These are phyloP conservation scores for Carposina sasakii DNA, from an alignment of 1,140 invertebrate genomes.

Conservation along the genomic window DNA sequence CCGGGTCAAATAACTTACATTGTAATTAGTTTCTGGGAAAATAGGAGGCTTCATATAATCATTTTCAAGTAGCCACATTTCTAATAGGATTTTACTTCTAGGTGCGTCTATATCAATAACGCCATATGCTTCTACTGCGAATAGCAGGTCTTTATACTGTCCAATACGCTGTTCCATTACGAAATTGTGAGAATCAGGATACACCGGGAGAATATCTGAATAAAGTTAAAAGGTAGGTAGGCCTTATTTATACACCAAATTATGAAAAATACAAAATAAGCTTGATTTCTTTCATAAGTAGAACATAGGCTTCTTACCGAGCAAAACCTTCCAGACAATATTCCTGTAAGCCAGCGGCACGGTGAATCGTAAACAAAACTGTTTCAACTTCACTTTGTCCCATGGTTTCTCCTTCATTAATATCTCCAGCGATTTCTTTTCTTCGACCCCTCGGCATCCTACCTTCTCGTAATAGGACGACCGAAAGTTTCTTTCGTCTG, in stretches of 20 bases:
- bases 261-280: slow-evolving; percentile 6
- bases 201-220: slow-evolving; percentile 81
- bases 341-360: slow-evolving; percentile 87
- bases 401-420: slow-evolving; percentile 89
- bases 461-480: slow-evolving; percentile 93
- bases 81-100: slow-evolving; percentile 74
- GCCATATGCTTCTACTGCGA: slow-evolving; percentile 79
- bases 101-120: slow-evolving; percentile 41
- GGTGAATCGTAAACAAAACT: slow-evolving; percentile 88
- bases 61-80: slow-evolving; percentile 84
- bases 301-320: slow-evolving; percentile 71
- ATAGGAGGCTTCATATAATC: slow-evolving; percentile 45
- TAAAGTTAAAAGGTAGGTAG: slow-evolving; percentile 9
- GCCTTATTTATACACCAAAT: background rate
- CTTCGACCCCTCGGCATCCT: slow-evolving; percentile 91
- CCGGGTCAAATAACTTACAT: too few relatives aligned
- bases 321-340: slow-evolving; percentile 89
- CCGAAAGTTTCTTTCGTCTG: slow-evolving; percentile 89
- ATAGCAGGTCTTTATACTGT: slow-evolving; percentile 83
- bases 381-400: slow-evolving; percentile 85
- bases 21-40: slow-evolving; percentile 49
- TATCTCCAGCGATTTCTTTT: slow-evolving; percentile 94
- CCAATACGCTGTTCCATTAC: slow-evolving; percentile 80
- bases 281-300: background rate
- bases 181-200: slow-evolving; percentile 82